Conservation (phyloP, 2,888 invertebrate species). For the Cryptocephalus primarius region DNA sequence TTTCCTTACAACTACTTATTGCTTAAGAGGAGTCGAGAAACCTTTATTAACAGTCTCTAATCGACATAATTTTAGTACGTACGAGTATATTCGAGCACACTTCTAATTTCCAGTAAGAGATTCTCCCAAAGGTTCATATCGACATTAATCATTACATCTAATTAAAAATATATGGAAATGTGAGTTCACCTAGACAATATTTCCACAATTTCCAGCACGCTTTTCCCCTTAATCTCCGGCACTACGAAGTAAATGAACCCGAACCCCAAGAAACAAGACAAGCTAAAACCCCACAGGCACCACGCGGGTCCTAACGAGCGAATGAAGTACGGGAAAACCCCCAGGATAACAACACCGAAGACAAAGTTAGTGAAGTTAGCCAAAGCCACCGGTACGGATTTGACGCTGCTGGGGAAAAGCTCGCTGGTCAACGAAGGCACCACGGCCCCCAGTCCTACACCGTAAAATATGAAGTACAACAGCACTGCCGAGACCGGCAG, state of each 20-base stretch:
- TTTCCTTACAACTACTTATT: too few species aligned
- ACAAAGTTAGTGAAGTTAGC: not conserved
- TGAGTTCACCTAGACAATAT: not conserved
- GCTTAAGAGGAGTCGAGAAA: too few species aligned
- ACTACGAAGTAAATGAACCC: conserved; percentile 14
- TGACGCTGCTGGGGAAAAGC: not conserved
- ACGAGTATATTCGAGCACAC: too few species aligned
- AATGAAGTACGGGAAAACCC: not conserved
- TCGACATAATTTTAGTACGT: too few species aligned
- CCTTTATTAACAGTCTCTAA: too few species aligned
- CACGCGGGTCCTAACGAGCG: conserved; percentile 11
- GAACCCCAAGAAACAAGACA: conserved; percentile 10
- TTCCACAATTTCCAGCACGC: conserved; percentile 15
- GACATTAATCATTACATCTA: too few species aligned
- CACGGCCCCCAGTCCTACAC: not conserved
- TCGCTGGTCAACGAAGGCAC: not conserved
- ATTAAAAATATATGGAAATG: too few species aligned
- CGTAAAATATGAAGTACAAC: not conserved
- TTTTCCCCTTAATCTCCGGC: conserved; percentile 21
- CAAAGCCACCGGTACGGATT: not conserved
- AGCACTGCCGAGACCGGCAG: conserved; percentile 45
- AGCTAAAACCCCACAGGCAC: conserved; percentile 17
- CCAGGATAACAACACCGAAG: not conserved
- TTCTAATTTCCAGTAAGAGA: too few species aligned
- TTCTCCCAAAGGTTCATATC: too few species aligned